A percentile compares a stretch with the other conserved stretches of the same genome.
These are phyloP conservation scores for Creontiades dilutus DNA, from an alignment of 2,888 invertebrate genomes.

Conservation along the genomic window DNA sequence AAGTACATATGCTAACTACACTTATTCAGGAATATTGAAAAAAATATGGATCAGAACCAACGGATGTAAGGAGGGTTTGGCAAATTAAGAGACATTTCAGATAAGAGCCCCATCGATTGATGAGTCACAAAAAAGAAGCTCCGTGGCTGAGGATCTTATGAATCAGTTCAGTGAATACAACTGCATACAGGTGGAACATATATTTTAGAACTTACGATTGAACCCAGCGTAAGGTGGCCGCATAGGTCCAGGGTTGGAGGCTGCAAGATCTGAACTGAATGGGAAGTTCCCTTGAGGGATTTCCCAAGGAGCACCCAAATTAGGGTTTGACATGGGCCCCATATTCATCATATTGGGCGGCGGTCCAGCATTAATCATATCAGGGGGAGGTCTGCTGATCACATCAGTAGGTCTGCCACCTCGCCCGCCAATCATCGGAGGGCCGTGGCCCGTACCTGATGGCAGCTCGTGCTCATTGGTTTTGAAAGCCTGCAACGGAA, in stretches of 20 bases:
- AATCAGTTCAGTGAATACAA: too few species aligned
- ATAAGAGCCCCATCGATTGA: too few species aligned
- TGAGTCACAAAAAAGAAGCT: too few species aligned
- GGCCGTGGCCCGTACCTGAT: background rate
- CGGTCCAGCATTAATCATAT: background rate
- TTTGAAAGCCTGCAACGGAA: background rate
- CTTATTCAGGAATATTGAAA: too few species aligned
- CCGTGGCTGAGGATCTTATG: too few species aligned
- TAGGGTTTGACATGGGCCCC: background rate
- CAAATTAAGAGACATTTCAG: too few species aligned
- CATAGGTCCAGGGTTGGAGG: background rate
- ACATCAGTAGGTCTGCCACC: too few species aligned
- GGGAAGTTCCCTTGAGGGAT: background rate
- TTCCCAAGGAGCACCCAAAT: background rate
- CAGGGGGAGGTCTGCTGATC: background rate
- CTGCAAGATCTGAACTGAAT: background rate
- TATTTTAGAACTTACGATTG: background rate
- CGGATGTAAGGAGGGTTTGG: too few species aligned
- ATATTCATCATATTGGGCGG: background rate
- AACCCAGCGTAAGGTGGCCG: background rate
- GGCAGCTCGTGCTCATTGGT: background rate
- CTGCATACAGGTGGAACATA: too few species aligned
- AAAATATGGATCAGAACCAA: too few species aligned
- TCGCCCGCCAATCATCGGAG: background rate
- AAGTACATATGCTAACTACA: too few species aligned